Base-by-base conservation (phyloP, 2,113 vertebrate species). In the Aythya baeri region DNA sequence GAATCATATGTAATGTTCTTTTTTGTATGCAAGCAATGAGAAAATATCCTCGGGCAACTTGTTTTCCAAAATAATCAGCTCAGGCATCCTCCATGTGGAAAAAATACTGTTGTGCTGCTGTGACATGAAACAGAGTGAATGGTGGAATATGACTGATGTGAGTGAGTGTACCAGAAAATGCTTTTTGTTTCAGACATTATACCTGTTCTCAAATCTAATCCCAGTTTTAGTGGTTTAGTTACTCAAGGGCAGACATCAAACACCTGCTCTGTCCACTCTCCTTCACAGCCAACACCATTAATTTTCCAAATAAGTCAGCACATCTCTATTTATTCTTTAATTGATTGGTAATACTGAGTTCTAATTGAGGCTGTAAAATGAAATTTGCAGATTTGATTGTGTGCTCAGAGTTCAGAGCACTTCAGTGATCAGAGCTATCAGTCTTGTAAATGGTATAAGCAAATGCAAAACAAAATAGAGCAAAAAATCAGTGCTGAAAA, bases 281-380 rank as follows among this genome's bases (percentile, higher is more conserved):
- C 74, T 95, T 94, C 49, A 77, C 50, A 89, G 52, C 86, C 55
- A 68, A 76, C 68, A 79, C 61, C 57, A 83, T 97, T 91, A 96
- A 73, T 90, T 93, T 96, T 76, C 88, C 72, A 92, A 95, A 96
- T 83, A 78, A 93, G 58, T 95, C 78, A 94, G 43, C 83, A 91
- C 50, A 89, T 84, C 89, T 95, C 62, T 94, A 50, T 88, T 96
- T 93, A 86, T 91, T 91, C 83, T 89, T 95, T 96, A 95, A 94
- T 67, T 93, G 58, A 94, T 86, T 91, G 41, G 52, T 65, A 83
- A 77, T 77, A 68, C 21, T 36, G 77, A 75, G 27, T 86, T 91
- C 57, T 96, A 95, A 96, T 81, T 96, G 94, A 85, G 74, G 91
- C 13, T 74, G 61, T 91, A 92, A 95, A 95, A 97, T 92, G 73